Conservation (phyloP, 30 jellyfish, hydroid and myxozoan species). For the Pseudorhiza aurosa region DNA sequence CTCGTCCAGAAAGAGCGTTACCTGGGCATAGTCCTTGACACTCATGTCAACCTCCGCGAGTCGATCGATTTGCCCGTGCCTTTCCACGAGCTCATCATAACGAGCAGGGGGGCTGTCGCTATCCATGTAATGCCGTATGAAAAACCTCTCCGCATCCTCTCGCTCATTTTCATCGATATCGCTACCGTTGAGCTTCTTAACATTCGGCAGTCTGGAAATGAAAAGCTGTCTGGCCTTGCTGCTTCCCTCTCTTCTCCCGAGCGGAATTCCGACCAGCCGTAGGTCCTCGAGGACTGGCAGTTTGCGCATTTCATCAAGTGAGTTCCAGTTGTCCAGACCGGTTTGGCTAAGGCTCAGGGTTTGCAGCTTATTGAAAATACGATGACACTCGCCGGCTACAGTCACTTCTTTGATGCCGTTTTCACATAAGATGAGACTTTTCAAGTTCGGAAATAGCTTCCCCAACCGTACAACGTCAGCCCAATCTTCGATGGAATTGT, state of each 20-base stretch:
- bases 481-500: constrained; percentile 70
- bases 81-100: constrained; percentile 75
- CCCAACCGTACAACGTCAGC: constrained; percentile 67
- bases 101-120: constrained; percentile 77
- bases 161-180: constrained; percentile 63
- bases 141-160: constrained; percentile 90
- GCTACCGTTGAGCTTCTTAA: constrained; percentile 79
- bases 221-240: constrained; percentile 61
- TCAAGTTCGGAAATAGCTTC: constrained; percentile 61
- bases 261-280: constrained; percentile 77
- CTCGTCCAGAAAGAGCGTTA: constrained; percentile 1
- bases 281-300: constrained; percentile 72
- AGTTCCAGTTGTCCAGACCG: constrained; percentile 69
- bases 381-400: neutral
- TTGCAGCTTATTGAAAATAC: constrained; percentile 36
- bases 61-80: constrained; percentile 73
- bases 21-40: constrained; percentile 8
- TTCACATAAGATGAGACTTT: constrained; percentile 59
- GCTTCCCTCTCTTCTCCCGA: constrained; percentile 57
- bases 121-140: constrained; percentile 78
- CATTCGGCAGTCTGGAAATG: constrained; percentile 79
- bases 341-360: constrained; percentile 80
- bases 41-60: constrained; percentile 88
- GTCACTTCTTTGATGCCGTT: constrained; percentile 55
- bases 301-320: constrained; percentile 71